A percentile compares a stretch with the other conserved stretches of the same genome.
Conservation (phyloP, 2,113 vertebrate genomes). For the Conger conger region DNA sequence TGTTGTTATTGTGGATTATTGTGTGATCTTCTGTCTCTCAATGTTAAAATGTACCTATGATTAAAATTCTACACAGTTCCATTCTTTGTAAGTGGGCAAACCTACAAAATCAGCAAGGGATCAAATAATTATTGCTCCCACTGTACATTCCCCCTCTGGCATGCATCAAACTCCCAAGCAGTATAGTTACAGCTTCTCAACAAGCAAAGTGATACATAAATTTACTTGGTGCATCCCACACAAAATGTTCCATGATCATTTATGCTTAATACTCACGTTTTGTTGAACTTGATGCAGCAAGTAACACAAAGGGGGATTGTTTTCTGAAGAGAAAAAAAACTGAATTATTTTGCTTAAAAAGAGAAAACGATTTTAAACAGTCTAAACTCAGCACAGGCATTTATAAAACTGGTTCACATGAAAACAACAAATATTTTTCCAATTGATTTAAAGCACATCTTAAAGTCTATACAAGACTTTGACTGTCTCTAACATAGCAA, state of each 20-base stretch:
- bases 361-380: no score
- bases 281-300: slow-evolving; percentile 29
- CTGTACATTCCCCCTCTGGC: no score
- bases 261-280: slow-evolving; percentile 25
- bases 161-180: background rate
- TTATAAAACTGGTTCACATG: background rate
- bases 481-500: background rate
- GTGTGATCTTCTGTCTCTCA: no score
- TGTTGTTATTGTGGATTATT: no score
- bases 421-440: background rate
- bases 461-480: no score
- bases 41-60: no score
- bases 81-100: no score
- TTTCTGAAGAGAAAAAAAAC: slow-evolving; percentile 20
- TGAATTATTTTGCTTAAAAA: background rate
- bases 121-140: no score
- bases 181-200: background rate
- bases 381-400: no score
- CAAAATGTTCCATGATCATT: background rate
- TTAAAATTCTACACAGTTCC: no score
- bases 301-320: slow-evolving; percentile 32
- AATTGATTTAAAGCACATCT: background rate
- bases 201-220: background rate
- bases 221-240: background rate
- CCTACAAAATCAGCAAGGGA: no score